These are phyloP conservation scores for Trichosurus vulpecula DNA, from an alignment of 2,797 vertebrate genomes.

Conservation along the genomic window DNA sequence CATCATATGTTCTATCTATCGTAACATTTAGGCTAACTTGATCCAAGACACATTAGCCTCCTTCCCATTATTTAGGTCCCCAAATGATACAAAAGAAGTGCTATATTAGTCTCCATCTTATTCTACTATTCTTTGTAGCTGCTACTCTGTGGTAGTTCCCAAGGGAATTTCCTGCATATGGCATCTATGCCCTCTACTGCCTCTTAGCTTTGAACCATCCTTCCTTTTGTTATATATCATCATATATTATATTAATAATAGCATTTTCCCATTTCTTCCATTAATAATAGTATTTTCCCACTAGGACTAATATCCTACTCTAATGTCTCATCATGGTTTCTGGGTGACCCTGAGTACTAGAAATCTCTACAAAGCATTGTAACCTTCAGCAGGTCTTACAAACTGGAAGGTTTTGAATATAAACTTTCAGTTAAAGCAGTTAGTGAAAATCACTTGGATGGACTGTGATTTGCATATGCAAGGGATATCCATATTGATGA, in stretches of 20 bases:
- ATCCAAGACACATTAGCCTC: background rate
- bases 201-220: background rate
- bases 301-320: no score
- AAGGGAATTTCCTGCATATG: background rate
- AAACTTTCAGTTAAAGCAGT: background rate
- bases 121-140: background rate
- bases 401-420: background rate
- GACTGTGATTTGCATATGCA: background rate
- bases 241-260: background rate
- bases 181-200: background rate
- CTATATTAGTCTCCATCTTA: background rate
- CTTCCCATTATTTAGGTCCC: background rate
- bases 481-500: background rate
- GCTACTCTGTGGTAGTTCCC: background rate
- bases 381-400: background rate
- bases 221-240: no score
- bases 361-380: background rate
- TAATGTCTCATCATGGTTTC: background rate
- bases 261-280: background rate
- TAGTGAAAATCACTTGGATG: background rate
- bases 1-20: no score
- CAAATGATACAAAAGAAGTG: background rate
- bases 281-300: background rate
- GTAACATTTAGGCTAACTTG: background rate
- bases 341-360: background rate